phyloP scores from a whole-genome alignment of 1,140 invertebrate genomes.

The Bombus waltoni region DNA sequence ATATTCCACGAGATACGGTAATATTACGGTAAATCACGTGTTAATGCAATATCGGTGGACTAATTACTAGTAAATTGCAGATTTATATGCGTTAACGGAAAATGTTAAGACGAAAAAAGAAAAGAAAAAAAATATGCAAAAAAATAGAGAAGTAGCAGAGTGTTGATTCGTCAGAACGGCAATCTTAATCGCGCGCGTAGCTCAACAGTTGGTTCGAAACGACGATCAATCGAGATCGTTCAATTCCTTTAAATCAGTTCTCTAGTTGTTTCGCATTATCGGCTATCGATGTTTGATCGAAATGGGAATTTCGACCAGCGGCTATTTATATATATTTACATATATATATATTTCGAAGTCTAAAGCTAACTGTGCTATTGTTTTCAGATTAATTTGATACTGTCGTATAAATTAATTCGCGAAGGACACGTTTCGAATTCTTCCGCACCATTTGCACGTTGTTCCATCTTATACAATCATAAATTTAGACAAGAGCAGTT shows the following conservation, averaged over 20 bases:
- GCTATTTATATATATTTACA: too few species aligned
- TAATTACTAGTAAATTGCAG: too few species aligned
- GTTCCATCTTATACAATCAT: not conserved
- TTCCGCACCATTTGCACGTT: not conserved
- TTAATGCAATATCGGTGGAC: too few species aligned
- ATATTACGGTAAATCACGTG: too few species aligned
- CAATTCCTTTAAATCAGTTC: slow-evolving; percentile 7
- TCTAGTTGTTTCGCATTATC: not conserved
- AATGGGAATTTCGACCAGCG: not conserved
- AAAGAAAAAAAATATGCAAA: not conserved
- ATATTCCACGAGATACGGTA: too few species aligned
- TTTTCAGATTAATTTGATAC: too few species aligned
- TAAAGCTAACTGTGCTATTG: not conserved
- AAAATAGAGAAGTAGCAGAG: too few species aligned
- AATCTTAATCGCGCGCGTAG: not conserved
- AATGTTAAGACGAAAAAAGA: not conserved
- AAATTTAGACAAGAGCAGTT: slow-evolving; percentile 32
- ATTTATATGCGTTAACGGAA: too few species aligned
- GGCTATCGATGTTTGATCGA: not conserved
- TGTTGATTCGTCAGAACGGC: not conserved
- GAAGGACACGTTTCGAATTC: not conserved
- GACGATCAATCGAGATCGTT: slow-evolving; percentile 20
- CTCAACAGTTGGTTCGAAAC: not conserved
- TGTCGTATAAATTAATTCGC: not conserved
- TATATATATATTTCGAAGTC: too few species aligned